phyloP scores from a whole-genome alignment of 2,888 invertebrate species.

The Falcaria lacertinaria region DNA sequence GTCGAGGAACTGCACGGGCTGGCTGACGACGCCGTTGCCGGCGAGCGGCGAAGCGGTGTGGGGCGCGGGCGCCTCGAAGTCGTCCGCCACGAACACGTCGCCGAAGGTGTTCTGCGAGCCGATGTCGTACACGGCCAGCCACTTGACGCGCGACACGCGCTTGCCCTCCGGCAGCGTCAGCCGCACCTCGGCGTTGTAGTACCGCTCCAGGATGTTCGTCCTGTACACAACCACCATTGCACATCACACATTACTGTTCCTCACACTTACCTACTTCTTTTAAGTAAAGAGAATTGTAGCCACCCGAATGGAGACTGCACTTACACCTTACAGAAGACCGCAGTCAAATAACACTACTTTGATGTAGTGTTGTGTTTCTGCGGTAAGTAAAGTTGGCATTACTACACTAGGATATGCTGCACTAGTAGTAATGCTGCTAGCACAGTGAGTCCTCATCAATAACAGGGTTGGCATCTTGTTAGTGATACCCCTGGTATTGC shows the following conservation, averaged over 20 bases:
- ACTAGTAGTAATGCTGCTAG: too few species aligned
- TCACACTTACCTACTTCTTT: too few species aligned
- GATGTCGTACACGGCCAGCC: slow-evolving; percentile 94
- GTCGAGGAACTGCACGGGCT: slow-evolving; percentile 86
- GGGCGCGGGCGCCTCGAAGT: slow-evolving; percentile 90
- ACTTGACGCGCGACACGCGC: slow-evolving; percentile 91
- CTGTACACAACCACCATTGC: slow-evolving; percentile 62
- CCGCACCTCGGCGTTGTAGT: slow-evolving; percentile 91
- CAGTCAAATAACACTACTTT: too few species aligned
- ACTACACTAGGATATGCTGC: too few species aligned
- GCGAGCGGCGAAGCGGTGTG: slow-evolving; percentile 71
- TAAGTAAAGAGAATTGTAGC: too few species aligned
- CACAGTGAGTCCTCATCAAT: too few species aligned
- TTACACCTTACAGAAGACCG: neutral
- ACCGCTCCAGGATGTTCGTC: slow-evolving; percentile 91
- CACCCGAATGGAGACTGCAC: too few species aligned
- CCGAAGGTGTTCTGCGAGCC: slow-evolving; percentile 92
- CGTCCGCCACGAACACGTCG: slow-evolving; percentile 93
- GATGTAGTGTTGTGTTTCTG: too few species aligned
- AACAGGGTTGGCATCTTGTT: too few species aligned
- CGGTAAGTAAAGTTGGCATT: too few species aligned
- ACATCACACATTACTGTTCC: slow-evolving; percentile 26
- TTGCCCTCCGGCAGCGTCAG: slow-evolving; percentile 90
- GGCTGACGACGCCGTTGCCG: slow-evolving; percentile 81
- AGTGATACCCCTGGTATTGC: too few species aligned